Base-by-base conservation (phyloP, 2,888 invertebrate species). In the Drosophila anomelani region DNA sequence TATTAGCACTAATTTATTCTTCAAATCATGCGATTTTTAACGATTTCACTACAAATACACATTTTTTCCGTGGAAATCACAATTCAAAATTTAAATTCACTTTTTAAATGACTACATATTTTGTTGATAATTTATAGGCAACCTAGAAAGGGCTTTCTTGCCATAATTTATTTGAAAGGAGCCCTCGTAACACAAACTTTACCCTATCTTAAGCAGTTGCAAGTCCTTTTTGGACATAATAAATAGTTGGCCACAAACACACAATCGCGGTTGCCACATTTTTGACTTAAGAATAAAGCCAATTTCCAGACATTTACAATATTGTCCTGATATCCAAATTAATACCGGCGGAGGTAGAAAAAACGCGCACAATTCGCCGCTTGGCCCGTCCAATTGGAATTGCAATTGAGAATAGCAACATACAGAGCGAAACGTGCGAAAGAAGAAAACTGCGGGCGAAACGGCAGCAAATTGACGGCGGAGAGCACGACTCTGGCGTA, bases 351-450 rank as follows among this genome's bases (percentile, higher is more conserved):
- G 62, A 56, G 44, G 38, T 56, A 36, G 39, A 62, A 56, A 56
- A 43, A 20, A 23, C 62, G 71, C 76, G 83, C 77, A 79, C 87
- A 76, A 69, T 74, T 76, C 60, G 55, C 47, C 76, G 59, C 69
- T 59, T 67, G 77, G 64, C 46, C 69, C 59, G 81, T 80, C 63
- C 76, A 83, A 88, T 85, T 83, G 81, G 77, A 85, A 84, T 83
- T 85, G 85, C 86, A 88, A 81, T 83, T 88, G 84, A 80, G 83
- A 85, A 83, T 77, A 81, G 75, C 79, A 38, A 15, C 23, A 82
- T 69, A 82, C 60, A 73, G 61, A 75, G 67, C 78, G 72, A 76
- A 71, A 66, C 77, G 78, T 66, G 72, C 75, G 77, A 83, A 80
- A 86, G 76, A 79, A 77, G 82, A 80, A 87, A 75, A 85, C 74